Evolutionary conservation across 1,140 invertebrate species (phyloP).

Genomic region (Drosophila prosaltans): DNA sequence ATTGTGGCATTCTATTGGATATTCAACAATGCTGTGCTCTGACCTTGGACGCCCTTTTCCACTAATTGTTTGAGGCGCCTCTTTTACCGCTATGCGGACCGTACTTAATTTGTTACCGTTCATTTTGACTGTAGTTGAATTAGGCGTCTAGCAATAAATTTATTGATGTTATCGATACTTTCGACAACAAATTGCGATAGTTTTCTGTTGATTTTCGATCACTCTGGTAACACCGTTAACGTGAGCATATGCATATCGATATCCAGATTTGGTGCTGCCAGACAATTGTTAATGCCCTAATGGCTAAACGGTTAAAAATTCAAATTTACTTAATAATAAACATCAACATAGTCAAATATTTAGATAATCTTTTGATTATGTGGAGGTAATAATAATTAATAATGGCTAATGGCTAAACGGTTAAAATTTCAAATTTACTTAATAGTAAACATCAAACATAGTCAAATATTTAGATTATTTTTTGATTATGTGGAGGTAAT

Average conservation of each 20-base stretch:
- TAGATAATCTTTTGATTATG: too few species aligned
- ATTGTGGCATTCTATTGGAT: background rate
- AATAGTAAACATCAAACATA: too few species aligned
- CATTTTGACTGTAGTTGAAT: conserved; percentile 22
- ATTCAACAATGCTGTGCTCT: background rate
- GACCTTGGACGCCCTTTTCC: background rate
- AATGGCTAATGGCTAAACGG: background rate
- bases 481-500: too few species aligned
- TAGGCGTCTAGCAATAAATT: too few species aligned
- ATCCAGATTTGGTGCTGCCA: background rate
- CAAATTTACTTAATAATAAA: background rate
- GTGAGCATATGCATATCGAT: background rate
- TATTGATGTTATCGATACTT: background rate
- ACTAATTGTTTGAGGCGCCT: background rate
- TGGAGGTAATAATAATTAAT: too few species aligned
- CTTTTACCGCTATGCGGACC: conserved; percentile 10
- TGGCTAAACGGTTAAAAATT: background rate
- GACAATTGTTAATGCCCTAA: background rate
- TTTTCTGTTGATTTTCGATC: too few species aligned
- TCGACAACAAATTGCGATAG: background rate
- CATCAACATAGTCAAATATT: too few species aligned
- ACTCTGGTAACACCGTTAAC: background rate
- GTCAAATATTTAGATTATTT: too few species aligned
- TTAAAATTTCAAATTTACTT: background rate
- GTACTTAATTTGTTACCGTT: conserved; percentile 33